Evolutionary conservation across 2,888 invertebrate genomes (phyloP), one percentile per base, ranked within the genome.

Genomic region (Hylaea fasciaria): DNA sequence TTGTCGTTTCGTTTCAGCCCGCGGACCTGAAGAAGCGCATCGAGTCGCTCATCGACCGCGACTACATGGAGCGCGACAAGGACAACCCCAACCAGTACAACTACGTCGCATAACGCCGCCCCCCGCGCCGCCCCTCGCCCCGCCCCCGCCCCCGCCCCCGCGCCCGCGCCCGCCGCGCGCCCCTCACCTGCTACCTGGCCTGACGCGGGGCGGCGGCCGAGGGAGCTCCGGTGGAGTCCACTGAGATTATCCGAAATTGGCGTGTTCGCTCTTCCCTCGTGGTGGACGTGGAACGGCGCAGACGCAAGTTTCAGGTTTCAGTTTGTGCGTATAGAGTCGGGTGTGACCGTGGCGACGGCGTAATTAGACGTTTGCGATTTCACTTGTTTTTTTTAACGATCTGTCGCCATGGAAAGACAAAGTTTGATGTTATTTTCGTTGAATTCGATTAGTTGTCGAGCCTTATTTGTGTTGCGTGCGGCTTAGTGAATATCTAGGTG

Each of bases 41-140:
- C 77, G 99, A 99, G 86, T 99, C 99, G 51, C 94, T 99, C 56
- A 99, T 99, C 82, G 99, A 99, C 87, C 94, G 99, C 78, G 99
- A 99, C 90, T 99, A 99, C 90, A 98, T 99, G 97, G 98, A 98
- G 85, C 94, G 99, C 48, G 99, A 99, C 89, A 98, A 98, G 89
- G 98, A 99, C 91, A 99, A 98, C 93, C 95, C 98, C 68, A 99
- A 98, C 90, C 97, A 97, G 89, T 99, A 99, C 93, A 98, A 99
- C 93, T 99, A 99, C 89, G 98, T 99, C 83, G 99, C 99, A 83
- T 99, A 98, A 95, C 69, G 62, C 37, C 58, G 46, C 50, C 56
- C 41, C 53, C n/a, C n/a, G 10, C 22, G 29, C 37, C 22, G 45
- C 48, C 55, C 51, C 48, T n/a, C n/a, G 10, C 22, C 35, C 37